Base-by-base conservation (phyloP, 2,797 vertebrate genomes). In the Crenuchus spilurus region DNA sequence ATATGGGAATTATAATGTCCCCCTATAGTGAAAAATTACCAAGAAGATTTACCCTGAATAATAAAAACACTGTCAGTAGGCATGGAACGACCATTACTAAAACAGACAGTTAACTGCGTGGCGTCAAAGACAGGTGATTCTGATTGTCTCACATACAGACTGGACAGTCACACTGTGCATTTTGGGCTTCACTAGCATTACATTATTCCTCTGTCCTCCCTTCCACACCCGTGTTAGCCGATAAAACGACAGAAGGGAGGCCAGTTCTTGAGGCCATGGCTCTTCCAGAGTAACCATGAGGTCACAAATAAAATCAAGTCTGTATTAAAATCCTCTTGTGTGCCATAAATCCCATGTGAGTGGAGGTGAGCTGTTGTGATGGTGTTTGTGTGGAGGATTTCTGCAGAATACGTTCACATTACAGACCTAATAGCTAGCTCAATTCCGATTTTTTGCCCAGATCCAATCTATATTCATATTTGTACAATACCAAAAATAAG, bases 131-230 rank as follows among this genome's bases (percentile, higher is more conserved):
- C 85, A 86, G 85, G 88, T 89, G 84, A 84, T 68, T 77, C 90
- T 93, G 92, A 94, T 93, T 93, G 92, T 93, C 91, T 92, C 86
- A 90, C 84, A 83, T 84, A 52, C 42, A 73, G 33, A 73, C 72
- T 30, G 18, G 48, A 71, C 72, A 82, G 83, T 90, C 86, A 85
- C 86, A 81, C 85, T 91, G 87, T 90, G 84, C 89, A 84, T 87
- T 82, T 83, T 74, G 86, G 80, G 84, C 86, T 87, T 72, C 57
- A 55, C 60, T 80, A 76, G 72, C 69, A 64, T 70, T 54, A 60
- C 37, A 28, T 72, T 16, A 63, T 22, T 26, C 14, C 2, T 42
- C n/a, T 7, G 24, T 68, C 64, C 60, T 37, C 69, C 72, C 55
- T 48, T 76, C 72, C 62, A 33, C 64, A 76, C 77, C 77, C 63